Percentiles rank a stretch among this genome's conserved stretches.
Conservation (phyloP, 2,113 vertebrate genomes). For the Thinocorus orbignyianus region DNA sequence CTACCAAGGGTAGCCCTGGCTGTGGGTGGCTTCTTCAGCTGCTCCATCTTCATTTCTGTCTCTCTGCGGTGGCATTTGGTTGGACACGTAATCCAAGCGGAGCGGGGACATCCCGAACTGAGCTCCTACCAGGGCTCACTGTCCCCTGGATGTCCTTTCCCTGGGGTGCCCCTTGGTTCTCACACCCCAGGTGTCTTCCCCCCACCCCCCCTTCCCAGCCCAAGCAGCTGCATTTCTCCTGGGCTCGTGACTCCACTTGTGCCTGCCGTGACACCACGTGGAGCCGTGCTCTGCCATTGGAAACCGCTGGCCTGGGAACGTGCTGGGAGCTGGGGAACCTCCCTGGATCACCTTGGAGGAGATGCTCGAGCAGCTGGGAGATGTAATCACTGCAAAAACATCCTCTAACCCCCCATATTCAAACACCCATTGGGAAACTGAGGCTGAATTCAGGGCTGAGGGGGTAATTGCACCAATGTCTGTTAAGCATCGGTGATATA, state of each 20-base stretch:
- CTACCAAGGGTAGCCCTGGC: neutral
- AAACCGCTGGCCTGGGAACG: neutral
- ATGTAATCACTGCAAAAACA: neutral
- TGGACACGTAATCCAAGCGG: neutral
- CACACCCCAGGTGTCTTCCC: fast-evolving
- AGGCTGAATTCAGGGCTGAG: neutral
- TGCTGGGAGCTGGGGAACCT: neutral
- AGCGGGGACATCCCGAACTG: neutral
- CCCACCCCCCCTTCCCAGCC: neutral
- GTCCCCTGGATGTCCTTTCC: fast-evolving
- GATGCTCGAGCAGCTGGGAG: neutral
- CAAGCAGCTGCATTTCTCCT: neutral
- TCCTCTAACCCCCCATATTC: neutral
- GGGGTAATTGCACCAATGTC: neutral
- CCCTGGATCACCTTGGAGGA: neutral
- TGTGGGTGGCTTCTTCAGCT: neutral
- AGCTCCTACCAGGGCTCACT: neutral
- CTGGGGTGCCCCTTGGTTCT: neutral
- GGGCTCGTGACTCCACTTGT: neutral
- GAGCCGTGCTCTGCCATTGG: fast-evolving
- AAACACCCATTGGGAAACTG: neutral
- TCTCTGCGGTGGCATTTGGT: neutral
- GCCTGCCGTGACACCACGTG: neutral
- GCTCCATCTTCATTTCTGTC: neutral
- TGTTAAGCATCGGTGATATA: neutral